Conservation (phyloP, 2,888 invertebrate genomes). For the Autographa gamma region DNA sequence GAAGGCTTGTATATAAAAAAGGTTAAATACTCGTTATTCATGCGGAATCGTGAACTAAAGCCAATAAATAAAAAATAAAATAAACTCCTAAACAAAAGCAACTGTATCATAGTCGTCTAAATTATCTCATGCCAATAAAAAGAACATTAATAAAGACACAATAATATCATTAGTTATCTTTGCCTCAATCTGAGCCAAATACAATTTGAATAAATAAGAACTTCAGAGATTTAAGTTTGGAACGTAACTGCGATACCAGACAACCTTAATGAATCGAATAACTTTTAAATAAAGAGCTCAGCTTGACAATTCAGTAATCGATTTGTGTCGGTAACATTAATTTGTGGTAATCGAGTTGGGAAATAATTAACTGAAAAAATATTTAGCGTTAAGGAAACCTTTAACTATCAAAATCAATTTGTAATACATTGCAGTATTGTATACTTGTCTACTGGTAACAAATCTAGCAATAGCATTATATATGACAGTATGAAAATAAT, state of each 20-base stretch:
- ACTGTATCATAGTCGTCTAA: no score
- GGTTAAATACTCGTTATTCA: no score
- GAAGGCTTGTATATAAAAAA: no score
- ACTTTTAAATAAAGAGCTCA: conserved; percentile 4
- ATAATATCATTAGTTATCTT: neutral
- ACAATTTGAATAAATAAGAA: neutral
- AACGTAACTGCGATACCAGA: neutral
- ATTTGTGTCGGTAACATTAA: neutral
- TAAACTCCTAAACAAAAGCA: no score
- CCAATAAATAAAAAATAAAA: no score
- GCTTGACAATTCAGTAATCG: conserved; percentile 1
- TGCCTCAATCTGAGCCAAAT: neutral
- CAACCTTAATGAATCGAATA: conserved; percentile 1
- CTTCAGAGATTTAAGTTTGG: neutral
- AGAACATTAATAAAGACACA: neutral
- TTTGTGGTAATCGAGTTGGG: neutral
- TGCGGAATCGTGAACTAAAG: no score
- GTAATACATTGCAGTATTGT: no score
- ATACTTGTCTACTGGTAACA: no score
- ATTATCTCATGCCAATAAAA: neutral
- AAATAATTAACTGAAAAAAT: neutral
- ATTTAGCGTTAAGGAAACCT: no score
- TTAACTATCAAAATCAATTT: no score
- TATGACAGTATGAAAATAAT: no score
- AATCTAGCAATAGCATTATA: no score